phyloP scores from a whole-genome alignment of 2,797 vertebrate genomes.

The Simalia tracyae region DNA sequence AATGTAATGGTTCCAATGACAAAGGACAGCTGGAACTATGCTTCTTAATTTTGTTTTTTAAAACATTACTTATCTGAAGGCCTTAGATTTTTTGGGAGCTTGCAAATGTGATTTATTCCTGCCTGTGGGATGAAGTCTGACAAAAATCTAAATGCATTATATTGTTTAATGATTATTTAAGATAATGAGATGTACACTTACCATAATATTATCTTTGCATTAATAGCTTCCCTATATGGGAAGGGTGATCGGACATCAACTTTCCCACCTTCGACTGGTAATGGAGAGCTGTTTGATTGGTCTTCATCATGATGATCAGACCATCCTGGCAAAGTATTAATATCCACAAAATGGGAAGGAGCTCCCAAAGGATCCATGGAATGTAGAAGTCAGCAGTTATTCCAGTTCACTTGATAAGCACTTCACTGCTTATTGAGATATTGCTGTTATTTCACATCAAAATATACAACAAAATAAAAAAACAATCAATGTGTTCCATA shows the following conservation, averaged over 20 bases:
- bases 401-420: slow-evolving; percentile 47
- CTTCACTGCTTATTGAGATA: slow-evolving; percentile 59
- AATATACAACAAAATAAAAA: slow-evolving; percentile 41
- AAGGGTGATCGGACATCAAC: slow-evolving; percentile 83
- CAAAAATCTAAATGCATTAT: not conserved
- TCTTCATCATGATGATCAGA: slow-evolving; percentile 70
- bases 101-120: not conserved
- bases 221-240: slow-evolving; percentile 85
- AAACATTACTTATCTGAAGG: not conserved
- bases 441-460: slow-evolving; percentile 52
- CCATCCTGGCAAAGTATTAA: slow-evolving; percentile 86
- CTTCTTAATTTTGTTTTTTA: not conserved
- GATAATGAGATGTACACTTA: slow-evolving; percentile 70
- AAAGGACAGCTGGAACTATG: not conserved
- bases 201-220: slow-evolving; percentile 91
- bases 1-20: too few relatives aligned
- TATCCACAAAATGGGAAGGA: slow-evolving; percentile 91
- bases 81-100: not conserved
- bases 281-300: slow-evolving; percentile 56
- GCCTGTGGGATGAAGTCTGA: not conserved
- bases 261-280: slow-evolving; percentile 62
- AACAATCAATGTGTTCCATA: not conserved
- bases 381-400: slow-evolving; percentile 33
- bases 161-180: not conserved
- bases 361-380: slow-evolving; percentile 97